These are phyloP conservation scores for Remorina albescens DNA, from an alignment of 2,797 vertebrate species.

Conservation along the genomic window DNA sequence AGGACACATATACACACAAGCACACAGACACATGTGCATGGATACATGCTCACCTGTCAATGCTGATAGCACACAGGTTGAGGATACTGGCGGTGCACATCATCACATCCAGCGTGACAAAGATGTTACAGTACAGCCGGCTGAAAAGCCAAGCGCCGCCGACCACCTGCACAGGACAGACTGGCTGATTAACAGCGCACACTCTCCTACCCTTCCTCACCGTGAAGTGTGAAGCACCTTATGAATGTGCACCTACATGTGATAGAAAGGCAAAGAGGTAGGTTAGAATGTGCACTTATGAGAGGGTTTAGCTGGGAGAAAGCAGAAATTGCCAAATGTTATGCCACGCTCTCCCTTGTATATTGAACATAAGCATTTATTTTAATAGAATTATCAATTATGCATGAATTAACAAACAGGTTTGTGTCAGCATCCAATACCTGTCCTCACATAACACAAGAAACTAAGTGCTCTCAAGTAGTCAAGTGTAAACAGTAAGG, in stretches of 20 bases:
- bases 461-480: background rate
- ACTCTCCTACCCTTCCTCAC: constrained; percentile 35
- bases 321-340: background rate
- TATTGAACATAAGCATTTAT: background rate
- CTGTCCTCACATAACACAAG: constrained; percentile 2
- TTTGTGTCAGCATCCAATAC: constrained; percentile 4
- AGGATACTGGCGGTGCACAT: constrained; percentile 99
- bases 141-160: constrained; percentile 95
- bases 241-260: constrained; percentile 14
- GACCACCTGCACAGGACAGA: constrained; percentile 87
- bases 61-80: constrained; percentile 98
- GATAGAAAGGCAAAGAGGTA: constrained; percentile 10
- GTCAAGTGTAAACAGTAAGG: background rate
- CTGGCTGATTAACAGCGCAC: constrained; percentile 60
- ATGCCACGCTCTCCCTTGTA: background rate
- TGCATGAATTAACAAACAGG: constrained; percentile 7
- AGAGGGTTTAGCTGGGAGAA: background rate
- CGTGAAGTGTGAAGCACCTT: constrained; percentile 55
- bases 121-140: constrained; percentile 92
- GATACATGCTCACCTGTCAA: constrained; percentile 90
- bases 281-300: background rate
- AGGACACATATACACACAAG: background rate
- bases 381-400: constrained; percentile 20
- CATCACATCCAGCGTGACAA: constrained; percentile 97
- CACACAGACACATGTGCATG: constrained; percentile 7